Evolutionary conservation across 1,140 invertebrate genomes (phyloP).

Genomic region (Teleogryllus occipitalis): DNA sequence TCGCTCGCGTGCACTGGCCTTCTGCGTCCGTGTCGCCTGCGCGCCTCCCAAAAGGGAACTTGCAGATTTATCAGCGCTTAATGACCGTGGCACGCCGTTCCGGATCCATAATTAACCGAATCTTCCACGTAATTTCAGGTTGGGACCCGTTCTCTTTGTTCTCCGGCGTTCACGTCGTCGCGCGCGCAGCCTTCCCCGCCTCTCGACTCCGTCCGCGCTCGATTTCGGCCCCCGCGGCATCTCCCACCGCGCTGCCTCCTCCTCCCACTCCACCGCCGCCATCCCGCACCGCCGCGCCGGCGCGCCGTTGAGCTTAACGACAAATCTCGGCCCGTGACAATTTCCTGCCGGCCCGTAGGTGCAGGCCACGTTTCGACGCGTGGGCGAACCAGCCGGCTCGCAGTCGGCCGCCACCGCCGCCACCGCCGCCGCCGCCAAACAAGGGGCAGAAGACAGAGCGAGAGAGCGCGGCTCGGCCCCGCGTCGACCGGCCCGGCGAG

Average conservation of each 20-base stretch:
- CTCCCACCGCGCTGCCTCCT: neutral
- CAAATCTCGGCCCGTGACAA: neutral
- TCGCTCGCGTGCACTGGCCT: neutral
- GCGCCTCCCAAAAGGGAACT: neutral
- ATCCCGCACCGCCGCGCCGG: no score
- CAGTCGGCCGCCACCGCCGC: neutral
- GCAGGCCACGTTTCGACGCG: neutral
- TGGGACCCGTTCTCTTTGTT: constrained; percentile 3
- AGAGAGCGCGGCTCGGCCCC: neutral
- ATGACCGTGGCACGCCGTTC: neutral
- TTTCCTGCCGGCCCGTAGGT: neutral
- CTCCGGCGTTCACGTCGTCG: neutral
- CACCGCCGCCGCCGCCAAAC: neutral
- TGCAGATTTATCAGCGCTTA: neutral
- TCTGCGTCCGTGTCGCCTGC: no score
- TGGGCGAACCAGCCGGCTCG: neutral
- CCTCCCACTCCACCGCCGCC: neutral
- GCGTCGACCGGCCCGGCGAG: neutral
- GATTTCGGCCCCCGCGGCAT: neutral
- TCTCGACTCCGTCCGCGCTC: neutral
- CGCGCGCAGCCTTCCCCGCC: neutral
- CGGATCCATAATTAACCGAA: neutral
- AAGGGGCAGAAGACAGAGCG: constrained; percentile 2
- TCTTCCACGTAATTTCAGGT: constrained; percentile 4
- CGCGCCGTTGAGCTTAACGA: neutral